Percentiles rank a stretch among this genome's conserved stretches.
These are phyloP conservation scores for Drosophila parvula DNA, from an alignment of 1,140 invertebrate species.

Conservation along the genomic window DNA sequence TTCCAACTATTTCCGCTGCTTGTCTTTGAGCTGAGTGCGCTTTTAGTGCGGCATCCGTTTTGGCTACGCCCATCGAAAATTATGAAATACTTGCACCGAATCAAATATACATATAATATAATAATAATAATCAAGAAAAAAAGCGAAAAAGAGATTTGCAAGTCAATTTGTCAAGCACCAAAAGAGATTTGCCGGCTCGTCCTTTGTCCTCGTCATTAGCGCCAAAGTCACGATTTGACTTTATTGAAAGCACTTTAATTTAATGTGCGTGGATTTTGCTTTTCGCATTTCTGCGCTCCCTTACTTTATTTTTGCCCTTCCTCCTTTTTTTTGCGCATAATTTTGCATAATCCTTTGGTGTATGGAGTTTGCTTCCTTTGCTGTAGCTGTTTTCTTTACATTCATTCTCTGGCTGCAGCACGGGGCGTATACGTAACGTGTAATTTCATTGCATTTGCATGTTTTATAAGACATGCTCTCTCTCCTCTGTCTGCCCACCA, in stretches of 20 bases:
- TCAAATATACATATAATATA: conserved; percentile 33
- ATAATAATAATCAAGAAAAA: conserved; percentile 24
- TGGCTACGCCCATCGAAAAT: conserved; percentile 44
- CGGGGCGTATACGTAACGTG: conserved; percentile 78
- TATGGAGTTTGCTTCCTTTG: conserved; percentile 22
- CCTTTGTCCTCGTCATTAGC: conserved; percentile 67
- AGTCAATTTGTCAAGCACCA: conserved; percentile 74
- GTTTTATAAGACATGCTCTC: conserved; percentile 60
- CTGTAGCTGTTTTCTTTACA: conserved; percentile 7
- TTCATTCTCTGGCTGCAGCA: conserved; percentile 49
- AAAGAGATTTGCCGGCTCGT: conserved; percentile 46
- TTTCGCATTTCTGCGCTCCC: conserved; percentile 9
- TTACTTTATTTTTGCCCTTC: not conserved
- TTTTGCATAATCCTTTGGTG: conserved; percentile 79
- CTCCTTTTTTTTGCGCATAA: conserved; percentile 57
- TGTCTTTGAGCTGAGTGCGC: conserved; percentile 80
- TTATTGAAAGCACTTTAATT: conserved; percentile 83
- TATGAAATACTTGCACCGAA: conserved; percentile 64
- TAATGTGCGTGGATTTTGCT: conserved; percentile 78
- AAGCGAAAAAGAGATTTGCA: conserved; percentile 62
- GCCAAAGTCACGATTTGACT: conserved; percentile 79
- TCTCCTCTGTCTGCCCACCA: conserved; percentile 7
- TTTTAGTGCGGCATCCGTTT: conserved; percentile 76
- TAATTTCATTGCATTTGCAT: conserved; percentile 82
- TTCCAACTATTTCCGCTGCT: conserved; percentile 67